Evolutionary conservation across 2,797 vertebrate species (phyloP).

Genomic region (Salarias fasciatus): DNA sequence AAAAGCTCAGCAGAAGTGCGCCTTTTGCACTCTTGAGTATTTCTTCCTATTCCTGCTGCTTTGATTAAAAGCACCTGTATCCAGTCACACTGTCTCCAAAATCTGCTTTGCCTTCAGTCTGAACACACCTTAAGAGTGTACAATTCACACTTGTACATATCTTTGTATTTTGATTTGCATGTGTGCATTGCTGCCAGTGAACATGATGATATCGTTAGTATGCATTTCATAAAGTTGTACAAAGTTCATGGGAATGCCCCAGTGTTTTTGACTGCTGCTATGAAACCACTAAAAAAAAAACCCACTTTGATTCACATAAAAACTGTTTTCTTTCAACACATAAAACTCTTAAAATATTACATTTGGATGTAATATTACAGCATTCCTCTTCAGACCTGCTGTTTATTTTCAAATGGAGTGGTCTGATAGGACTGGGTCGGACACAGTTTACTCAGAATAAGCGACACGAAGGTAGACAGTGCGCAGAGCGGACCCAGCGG

Average conservation of each 20-base stretch:
- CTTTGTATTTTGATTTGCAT: conserved; percentile 81
- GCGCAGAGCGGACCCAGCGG: conserved; percentile 15
- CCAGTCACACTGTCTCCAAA: conserved; percentile 25
- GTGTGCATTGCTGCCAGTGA: conserved; percentile 79
- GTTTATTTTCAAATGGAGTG: too few relatives aligned
- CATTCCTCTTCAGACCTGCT: conserved; percentile 1
- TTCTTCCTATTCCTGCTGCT: conserved; percentile 19
- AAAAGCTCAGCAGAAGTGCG: conserved; percentile 18
- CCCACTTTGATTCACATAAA: not conserved
- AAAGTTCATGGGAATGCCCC: conserved; percentile 57
- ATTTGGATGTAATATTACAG: conserved; percentile 16
- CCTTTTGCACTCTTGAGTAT: not conserved
- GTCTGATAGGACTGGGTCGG: too few relatives aligned
- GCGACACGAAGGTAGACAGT: too few relatives aligned
- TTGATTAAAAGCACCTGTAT: conserved; percentile 37
- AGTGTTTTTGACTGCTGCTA: conserved; percentile 55
- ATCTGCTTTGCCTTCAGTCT: conserved; percentile 51
- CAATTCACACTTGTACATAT: conserved; percentile 71
- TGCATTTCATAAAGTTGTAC: conserved; percentile 78
- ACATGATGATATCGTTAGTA: conserved; percentile 71
- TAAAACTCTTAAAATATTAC: conserved; percentile 9
- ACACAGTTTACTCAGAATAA: not conserved
- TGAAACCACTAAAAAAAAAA: conserved; percentile 47
- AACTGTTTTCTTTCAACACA: conserved; percentile 16
- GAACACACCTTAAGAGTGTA: conserved; percentile 62